Percentiles rank a stretch among this genome's conserved stretches.
Conservation (phyloP, 1,140 invertebrate species). For the Cepaea nemoralis region DNA sequence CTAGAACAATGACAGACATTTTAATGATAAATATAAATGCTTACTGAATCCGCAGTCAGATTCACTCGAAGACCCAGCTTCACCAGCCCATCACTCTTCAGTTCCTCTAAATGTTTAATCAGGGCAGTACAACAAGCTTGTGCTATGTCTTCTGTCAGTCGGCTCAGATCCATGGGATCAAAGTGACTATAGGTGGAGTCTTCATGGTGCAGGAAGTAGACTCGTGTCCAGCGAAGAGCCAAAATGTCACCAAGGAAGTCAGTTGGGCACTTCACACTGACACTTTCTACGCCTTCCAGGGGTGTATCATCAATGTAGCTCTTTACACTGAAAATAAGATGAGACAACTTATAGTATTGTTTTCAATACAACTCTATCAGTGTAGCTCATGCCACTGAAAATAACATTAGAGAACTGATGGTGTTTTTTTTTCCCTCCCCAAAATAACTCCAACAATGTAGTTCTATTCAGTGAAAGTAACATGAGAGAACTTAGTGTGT, state of each 20-base stretch:
- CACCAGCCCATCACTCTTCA: conserved; percentile 80
- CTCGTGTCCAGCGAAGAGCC: conserved; percentile 86
- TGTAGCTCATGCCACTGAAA: too few relatives aligned
- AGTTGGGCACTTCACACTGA: conserved; percentile 84
- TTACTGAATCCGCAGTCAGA: conserved; percentile 84
- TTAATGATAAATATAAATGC: too few relatives aligned
- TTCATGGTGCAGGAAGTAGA: conserved; percentile 80
- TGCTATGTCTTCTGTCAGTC: conserved; percentile 84
- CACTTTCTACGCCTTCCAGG: conserved; percentile 86
- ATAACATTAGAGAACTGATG: too few relatives aligned
- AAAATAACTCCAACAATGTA: too few relatives aligned
- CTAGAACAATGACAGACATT: too few relatives aligned
- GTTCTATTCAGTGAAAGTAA: too few relatives aligned
- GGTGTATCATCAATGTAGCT: conserved; percentile 83
- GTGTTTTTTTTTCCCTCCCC: too few relatives aligned
- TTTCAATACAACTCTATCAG: too few relatives aligned
- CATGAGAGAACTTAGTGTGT: too few relatives aligned
- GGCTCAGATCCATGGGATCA: conserved; percentile 83
- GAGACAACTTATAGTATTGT: too few relatives aligned
- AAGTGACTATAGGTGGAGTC: conserved; percentile 58
- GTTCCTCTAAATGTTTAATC: conserved; percentile 81
- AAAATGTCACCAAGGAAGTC: conserved; percentile 81
- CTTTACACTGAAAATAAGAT: conserved; percentile 77
- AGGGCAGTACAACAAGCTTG: conserved; percentile 84
- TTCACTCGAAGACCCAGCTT: conserved; percentile 83